Conservation (phyloP, 1,140 invertebrate genomes). For the Panulirus ornatus region DNA sequence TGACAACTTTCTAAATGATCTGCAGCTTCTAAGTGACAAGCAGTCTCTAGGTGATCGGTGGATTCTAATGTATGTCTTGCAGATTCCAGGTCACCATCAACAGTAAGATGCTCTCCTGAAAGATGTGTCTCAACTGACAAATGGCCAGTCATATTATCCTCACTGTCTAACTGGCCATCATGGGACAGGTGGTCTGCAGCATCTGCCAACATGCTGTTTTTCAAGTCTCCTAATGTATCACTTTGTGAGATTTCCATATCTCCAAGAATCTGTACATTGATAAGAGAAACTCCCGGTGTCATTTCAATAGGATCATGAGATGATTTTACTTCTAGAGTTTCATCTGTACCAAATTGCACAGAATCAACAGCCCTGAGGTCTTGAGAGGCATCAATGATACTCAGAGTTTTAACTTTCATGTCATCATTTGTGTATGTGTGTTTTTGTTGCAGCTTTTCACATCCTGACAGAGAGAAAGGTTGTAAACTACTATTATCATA, state of each 20-base stretch:
- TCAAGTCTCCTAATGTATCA: slow-evolving; percentile 41
- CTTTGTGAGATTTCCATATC: slow-evolving; percentile 66
- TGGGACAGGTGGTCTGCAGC: slow-evolving; percentile 38
- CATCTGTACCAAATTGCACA: slow-evolving; percentile 68
- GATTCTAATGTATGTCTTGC: slow-evolving; percentile 39
- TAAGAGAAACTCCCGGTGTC: slow-evolving; percentile 73
- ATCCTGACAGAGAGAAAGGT: slow-evolving; percentile 48
- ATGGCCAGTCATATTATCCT: slow-evolving; percentile 35
- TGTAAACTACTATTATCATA: slow-evolving; percentile 66
- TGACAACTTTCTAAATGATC: slow-evolving; percentile 4
- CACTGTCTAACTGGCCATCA: slow-evolving; percentile 32
- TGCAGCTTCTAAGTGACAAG: slow-evolving; percentile 18
- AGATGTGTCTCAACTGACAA: slow-evolving; percentile 46
- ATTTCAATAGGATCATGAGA: slow-evolving; percentile 67
- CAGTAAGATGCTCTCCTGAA: slow-evolving; percentile 32
- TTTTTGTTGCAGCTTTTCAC: slow-evolving; percentile 65
- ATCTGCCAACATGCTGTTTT: slow-evolving; percentile 42
- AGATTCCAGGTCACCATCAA: slow-evolving; percentile 33
- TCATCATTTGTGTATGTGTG: slow-evolving; percentile 50
- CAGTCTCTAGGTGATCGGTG: not conserved
- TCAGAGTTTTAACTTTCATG: slow-evolving; percentile 62
- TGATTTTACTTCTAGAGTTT: slow-evolving; percentile 74
- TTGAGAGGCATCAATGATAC: slow-evolving; percentile 58
- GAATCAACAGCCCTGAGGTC: slow-evolving; percentile 49
- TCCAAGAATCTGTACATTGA: slow-evolving; percentile 66